Base-by-base conservation (phyloP, 2,888 invertebrate species). In the Ormyrus thymus region DNA sequence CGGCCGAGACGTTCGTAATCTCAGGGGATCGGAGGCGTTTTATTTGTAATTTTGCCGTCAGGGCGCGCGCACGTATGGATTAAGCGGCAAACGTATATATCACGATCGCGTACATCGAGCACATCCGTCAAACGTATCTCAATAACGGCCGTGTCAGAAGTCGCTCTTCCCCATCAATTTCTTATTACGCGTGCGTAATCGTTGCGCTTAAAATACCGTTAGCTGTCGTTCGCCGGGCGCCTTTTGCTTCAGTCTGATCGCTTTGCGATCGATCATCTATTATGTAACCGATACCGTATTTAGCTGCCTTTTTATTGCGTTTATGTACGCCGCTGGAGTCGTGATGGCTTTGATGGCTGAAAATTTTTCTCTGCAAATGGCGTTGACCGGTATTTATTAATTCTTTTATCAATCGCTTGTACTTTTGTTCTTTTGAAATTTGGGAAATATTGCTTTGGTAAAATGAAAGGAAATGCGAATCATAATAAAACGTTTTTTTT, bases 211-310 rank as follows among this genome's bases (percentile, higher is more conserved):
- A 29, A 29, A 29, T 29, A 29, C 29, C 29, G 29, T 29, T 29
- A 29, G 29, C 29, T 29, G 29, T 29, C 29, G 29, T 29, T 4
- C 43, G 45, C 29, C 53, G 53, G 11, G 46, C 43, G 29, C 3
- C 29, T 29, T 29, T 29, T 29, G 29, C 29, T 4, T 29, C 11
- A 9, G 7, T 15, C 15, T 48, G n/a, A 13, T 43, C 51, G 9
- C 43, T 4, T 45, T 11, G 5, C 59, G n/a, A 66, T 66, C 66
- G 53, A 66, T 66, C 53, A 66, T 11, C 66, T 43, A 43, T 66
- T 53, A 66, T 66, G 51, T 11, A 43, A 43, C 43, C 64, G 46
- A 15, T 58, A 45, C 64, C 6, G 45, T 43, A 11, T 56, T 15
- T 58, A 58, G 13, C 48, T n/a, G 9, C n/a, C 62, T 62, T 62